Base-by-base conservation (phyloP, 2,888 invertebrate species). In the Orthosia gothica region DNA sequence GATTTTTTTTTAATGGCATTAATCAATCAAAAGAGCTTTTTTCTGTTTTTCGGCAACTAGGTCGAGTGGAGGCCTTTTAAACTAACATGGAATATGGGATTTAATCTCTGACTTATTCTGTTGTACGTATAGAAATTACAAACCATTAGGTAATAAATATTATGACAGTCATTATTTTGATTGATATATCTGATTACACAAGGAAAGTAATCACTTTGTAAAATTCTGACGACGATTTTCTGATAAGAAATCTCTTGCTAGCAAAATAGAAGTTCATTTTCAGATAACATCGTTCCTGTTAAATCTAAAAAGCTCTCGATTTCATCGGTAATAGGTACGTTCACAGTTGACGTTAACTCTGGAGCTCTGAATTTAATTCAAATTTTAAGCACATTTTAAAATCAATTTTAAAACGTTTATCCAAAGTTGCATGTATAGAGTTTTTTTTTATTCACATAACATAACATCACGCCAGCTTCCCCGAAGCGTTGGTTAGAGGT, bases 281-380 rank as follows among this genome's bases (percentile, higher is more conserved):
- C 20, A 63, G 66, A 81, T 76, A 76, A 13, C 32, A 65, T 67
- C 58, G 26, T 50, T 63, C 20, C 50, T 67, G 50, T 67, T 76
- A 70, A 81, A 67, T 67, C 54, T 20, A 70, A 49, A 76, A 76
- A 64, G 52, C 64, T 50, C 15, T 40, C 67, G 55, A 70, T 81
- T 64, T 57, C 52, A 49, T 71, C 67, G 11, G 76, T 76, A 70
- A 67, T 81, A 70, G 66, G 54, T 55, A 40, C 47, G 66, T 50
- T 67, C 49, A 59, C 23, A 59, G 63, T 47, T 49, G 23, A 70
- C 55, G 55, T 64, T 47, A 57, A 76, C 32, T 50, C 45, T 59
- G 23, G 16, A 62, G 66, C 62, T 79, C 12, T 18, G 13, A 20
- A 65, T 59, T 70, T 49, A 32, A 76, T 59, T 67, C 18, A 66